These are phyloP conservation scores for Cottoperca gobio DNA, from an alignment of 2,797 vertebrate species.

Conservation along the genomic window DNA sequence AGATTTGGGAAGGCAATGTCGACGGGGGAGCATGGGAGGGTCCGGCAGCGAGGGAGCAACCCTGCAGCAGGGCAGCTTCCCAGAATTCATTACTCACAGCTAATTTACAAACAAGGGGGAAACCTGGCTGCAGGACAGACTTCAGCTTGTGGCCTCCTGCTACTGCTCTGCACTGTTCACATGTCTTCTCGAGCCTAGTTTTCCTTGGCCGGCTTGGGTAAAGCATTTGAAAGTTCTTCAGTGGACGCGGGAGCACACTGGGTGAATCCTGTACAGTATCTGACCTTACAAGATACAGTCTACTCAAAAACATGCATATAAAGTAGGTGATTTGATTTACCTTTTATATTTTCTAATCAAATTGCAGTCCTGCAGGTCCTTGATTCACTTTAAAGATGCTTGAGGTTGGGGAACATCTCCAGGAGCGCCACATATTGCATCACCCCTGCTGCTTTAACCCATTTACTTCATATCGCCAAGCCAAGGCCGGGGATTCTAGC, in stretches of 20 bases:
- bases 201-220: slow-evolving; percentile 42
- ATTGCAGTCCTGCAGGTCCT: slow-evolving; percentile 78
- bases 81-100: slow-evolving; percentile 89
- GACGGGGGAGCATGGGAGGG: slow-evolving; percentile 86
- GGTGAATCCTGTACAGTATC: slow-evolving; percentile 43
- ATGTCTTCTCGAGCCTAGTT: slow-evolving; percentile 58
- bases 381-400: slow-evolving; percentile 86
- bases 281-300: slow-evolving; percentile 74
- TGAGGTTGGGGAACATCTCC: slow-evolving; percentile 78
- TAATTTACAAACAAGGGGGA: slow-evolving; percentile 81
- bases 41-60: slow-evolving; percentile 84
- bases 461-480: slow-evolving; percentile 80
- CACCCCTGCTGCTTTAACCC: slow-evolving; percentile 86
- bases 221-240: slow-evolving; percentile 53
- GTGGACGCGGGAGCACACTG: slow-evolving; percentile 23
- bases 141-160: slow-evolving; percentile 55
- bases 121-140: slow-evolving; percentile 68
- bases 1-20: slow-evolving; percentile 92
- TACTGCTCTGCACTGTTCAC: slow-evolving; percentile 28
- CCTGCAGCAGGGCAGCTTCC: slow-evolving; percentile 85
- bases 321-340: slow-evolving; percentile 81
- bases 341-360: slow-evolving; percentile 81
- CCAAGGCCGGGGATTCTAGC: slow-evolving; percentile 72
- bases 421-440: slow-evolving; percentile 83
- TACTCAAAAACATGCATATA: slow-evolving; percentile 66